Evolutionary conservation across 2,797 vertebrate genomes (phyloP).

Genomic region (Peromyscus melanophrys): DNA sequence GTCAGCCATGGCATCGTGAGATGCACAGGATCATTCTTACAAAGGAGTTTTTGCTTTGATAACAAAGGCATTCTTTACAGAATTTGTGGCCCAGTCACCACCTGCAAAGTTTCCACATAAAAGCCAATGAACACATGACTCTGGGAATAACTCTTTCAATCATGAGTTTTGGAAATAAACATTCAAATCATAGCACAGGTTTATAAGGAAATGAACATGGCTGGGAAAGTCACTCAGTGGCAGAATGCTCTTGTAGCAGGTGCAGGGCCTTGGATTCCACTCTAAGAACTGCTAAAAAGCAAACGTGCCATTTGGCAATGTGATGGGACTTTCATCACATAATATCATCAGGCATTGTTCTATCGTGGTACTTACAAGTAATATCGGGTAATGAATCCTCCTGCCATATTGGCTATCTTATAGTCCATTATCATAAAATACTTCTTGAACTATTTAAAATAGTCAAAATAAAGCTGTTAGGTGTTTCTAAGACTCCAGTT

Average conservation of each 20-base stretch:
- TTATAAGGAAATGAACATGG: neutral
- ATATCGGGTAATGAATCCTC: neutral
- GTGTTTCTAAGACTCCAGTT: neutral
- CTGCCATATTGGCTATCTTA: neutral
- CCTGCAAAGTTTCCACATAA: neutral
- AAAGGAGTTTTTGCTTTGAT: neutral
- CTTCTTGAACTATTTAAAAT: neutral
- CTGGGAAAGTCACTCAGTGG: neutral
- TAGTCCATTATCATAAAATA: neutral
- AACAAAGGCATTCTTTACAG: too few relatives aligned
- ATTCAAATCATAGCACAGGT: neutral
- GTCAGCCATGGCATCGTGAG: neutral
- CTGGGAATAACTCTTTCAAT: neutral
- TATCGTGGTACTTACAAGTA: neutral
- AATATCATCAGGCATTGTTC: neutral
- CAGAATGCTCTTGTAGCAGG: neutral
- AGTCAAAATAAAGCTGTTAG: neutral
- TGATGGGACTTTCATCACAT: neutral
- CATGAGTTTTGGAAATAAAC: neutral
- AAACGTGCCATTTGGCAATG: neutral
- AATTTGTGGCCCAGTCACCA: neutral
- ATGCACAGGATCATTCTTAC: neutral
- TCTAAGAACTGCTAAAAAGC: neutral
- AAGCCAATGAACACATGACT: neutral
- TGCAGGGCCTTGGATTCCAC: neutral